Evolutionary conservation across 2,888 invertebrate genomes (phyloP).

Genomic region (Drosophila mimetica): DNA sequence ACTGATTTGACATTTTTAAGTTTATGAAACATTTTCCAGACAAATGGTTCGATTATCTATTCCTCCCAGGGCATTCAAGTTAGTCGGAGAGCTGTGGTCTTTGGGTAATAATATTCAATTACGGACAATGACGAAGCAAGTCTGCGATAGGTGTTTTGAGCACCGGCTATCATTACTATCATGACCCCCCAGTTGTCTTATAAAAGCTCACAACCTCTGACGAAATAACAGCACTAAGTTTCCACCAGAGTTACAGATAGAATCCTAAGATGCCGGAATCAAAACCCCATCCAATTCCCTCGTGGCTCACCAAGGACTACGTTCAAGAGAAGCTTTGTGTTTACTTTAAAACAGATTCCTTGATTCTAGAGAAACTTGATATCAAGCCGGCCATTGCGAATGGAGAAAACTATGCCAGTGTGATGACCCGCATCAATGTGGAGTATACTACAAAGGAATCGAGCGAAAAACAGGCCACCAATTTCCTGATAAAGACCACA

Average conservation of each 20-base stretch:
- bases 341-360: constrained; percentile 40
- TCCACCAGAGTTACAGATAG: constrained; percentile 48
- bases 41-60: not conserved
- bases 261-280: constrained; percentile 72
- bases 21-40: too few species aligned
- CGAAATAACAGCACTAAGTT: constrained; percentile 1
- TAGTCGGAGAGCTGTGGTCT: not conserved
- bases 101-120: constrained; percentile 1
- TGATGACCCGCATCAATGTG: constrained; percentile 65
- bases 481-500: constrained; percentile 63
- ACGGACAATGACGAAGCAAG: not conserved
- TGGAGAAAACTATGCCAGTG: constrained; percentile 71
- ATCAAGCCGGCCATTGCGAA: constrained; percentile 57
- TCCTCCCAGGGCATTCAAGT: not conserved
- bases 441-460: constrained; percentile 31
- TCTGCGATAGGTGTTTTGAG: not conserved
- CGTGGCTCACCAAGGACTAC: constrained; percentile 60
- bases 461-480: constrained; percentile 11
- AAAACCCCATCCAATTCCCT: not conserved
- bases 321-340: constrained; percentile 45
- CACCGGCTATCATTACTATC: not conserved
- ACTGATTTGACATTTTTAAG: too few species aligned
- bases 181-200: not conserved
- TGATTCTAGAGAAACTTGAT: constrained; percentile 34
- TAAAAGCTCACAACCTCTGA: constrained; percentile 26